Evolutionary conservation across 2,113 vertebrate genomes (phyloP).

Genomic region (Corvus hawaiiensis): DNA sequence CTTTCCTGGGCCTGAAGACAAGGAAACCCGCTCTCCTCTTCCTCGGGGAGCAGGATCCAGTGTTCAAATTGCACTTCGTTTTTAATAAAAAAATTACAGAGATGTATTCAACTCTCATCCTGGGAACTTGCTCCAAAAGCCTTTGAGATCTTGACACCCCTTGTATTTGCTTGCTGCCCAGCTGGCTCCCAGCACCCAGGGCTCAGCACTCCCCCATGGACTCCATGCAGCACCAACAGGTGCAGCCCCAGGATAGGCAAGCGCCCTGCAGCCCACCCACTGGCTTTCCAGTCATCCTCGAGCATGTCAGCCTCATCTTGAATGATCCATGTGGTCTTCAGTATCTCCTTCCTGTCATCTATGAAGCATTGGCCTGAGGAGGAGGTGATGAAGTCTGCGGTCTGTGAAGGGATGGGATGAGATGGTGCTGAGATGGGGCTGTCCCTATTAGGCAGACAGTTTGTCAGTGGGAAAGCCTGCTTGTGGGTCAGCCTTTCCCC

Average conservation of each 20-base stretch:
- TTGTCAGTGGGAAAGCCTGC: not conserved
- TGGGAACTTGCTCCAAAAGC: not conserved
- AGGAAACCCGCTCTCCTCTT: not conserved
- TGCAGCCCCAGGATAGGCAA: not conserved
- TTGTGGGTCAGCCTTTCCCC: not conserved
- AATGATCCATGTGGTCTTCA: not conserved
- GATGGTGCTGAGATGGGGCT: not conserved
- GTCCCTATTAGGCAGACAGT: not conserved
- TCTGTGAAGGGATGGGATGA: not conserved
- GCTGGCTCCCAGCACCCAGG: not conserved
- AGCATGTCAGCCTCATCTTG: not conserved
- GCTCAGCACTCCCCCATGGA: accelerated
- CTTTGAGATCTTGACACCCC: accelerated
- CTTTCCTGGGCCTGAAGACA: not conserved
- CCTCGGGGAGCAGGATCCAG: not conserved
- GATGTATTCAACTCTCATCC: not conserved
- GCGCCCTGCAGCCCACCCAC: not conserved
- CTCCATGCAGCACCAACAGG: not conserved
- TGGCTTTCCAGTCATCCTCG: not conserved
- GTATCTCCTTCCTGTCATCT: not conserved
- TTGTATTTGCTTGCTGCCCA: not conserved
- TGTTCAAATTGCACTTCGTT: not conserved
- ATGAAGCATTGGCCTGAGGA: not conserved
- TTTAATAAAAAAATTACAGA: not conserved
- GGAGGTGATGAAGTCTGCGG: accelerated